A percentile compares a stretch with the other conserved stretches of the same genome.
These are phyloP conservation scores for Pseudanteris insignis DNA, from an alignment of 2,888 invertebrate genomes.

Conservation along the genomic window DNA sequence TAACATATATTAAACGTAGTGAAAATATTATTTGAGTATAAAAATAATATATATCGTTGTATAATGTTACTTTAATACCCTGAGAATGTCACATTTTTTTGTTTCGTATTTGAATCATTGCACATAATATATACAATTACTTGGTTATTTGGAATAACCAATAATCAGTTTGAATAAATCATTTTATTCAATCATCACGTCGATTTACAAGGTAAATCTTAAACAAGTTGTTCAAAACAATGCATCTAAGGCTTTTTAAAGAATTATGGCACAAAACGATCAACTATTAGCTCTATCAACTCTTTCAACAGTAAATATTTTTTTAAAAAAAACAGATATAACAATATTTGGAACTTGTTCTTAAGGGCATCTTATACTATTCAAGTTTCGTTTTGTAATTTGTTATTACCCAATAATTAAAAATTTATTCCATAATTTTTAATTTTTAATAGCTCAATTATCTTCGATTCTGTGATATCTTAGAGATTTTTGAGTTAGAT, in stretches of 20 bases:
- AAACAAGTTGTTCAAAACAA: too few species aligned
- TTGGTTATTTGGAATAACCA: too few species aligned
- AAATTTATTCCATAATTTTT: slow-evolving; percentile 50
- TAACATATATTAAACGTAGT: too few species aligned
- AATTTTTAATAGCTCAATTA: slow-evolving; percentile 50
- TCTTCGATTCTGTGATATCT: background rate
- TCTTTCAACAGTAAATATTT: slow-evolving; percentile 42
- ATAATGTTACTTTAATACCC: too few species aligned
- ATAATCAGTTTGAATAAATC: slow-evolving; percentile 52
- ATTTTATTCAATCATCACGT: slow-evolving; percentile 56
- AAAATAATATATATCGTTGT: too few species aligned
- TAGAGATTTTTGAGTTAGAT: slow-evolving; percentile 38
- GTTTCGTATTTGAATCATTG: too few species aligned
- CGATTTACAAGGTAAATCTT: slow-evolving; percentile 55
- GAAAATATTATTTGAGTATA: too few species aligned
- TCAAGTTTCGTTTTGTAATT: slow-evolving; percentile 50
- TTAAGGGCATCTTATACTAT: slow-evolving; percentile 50
- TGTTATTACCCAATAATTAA: slow-evolving; percentile 9
- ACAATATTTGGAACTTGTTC: slow-evolving; percentile 42
- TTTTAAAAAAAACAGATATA: slow-evolving; percentile 47
- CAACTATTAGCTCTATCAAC: slow-evolving; percentile 3
- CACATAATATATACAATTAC: too few species aligned
- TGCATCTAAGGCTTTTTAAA: slow-evolving; percentile 3
- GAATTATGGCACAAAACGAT: slow-evolving; percentile 25
- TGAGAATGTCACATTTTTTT: too few species aligned